Evolutionary conservation across 2,888 invertebrate species (phyloP).

Genomic region (Rhagium mordax): DNA sequence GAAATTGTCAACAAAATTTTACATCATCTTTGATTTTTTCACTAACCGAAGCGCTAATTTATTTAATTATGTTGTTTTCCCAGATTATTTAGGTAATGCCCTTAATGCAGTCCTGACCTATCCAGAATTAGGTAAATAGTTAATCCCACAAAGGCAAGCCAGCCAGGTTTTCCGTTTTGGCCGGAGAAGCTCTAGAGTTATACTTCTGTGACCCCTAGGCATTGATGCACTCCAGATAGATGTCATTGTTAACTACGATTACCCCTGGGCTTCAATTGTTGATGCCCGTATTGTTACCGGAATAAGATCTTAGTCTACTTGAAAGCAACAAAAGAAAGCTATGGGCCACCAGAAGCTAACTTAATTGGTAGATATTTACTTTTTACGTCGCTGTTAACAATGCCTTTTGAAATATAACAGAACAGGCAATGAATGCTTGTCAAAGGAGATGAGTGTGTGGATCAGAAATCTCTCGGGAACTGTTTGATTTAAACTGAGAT

Average conservation of each 20-base stretch:
- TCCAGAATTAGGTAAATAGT: constrained; percentile 20
- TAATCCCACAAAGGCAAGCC: constrained; percentile 29
- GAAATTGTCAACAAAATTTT: no score
- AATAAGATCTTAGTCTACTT: constrained; percentile 45
- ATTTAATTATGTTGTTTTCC: no score
- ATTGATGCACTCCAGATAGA: constrained; percentile 56
- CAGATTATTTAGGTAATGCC: no score
- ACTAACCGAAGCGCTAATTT: no score
- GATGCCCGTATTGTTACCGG: constrained; percentile 62
- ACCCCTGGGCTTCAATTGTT: constrained; percentile 68
- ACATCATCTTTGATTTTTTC: no score
- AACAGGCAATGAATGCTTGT: constrained; percentile 21
- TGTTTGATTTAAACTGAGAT: constrained; percentile 15
- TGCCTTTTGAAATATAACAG: constrained; percentile 30
- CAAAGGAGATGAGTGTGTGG: constrained; percentile 15
- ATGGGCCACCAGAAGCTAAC: constrained; percentile 32
- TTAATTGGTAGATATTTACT: constrained; percentile 37
- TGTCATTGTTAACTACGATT: constrained; percentile 66
- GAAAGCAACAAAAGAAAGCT: constrained; percentile 27
- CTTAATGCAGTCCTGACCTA: background rate
- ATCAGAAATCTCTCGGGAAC: constrained; percentile 8
- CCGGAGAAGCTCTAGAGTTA: constrained; percentile 12
- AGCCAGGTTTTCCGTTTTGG: constrained; percentile 26
- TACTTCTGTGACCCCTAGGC: constrained; percentile 18
- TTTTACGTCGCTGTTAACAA: constrained; percentile 29